A percentile compares a stretch with the other conserved stretches of the same genome.
phyloP scores from a whole-genome alignment of 2,797 vertebrate genomes.

The Lithobates pipiens region DNA sequence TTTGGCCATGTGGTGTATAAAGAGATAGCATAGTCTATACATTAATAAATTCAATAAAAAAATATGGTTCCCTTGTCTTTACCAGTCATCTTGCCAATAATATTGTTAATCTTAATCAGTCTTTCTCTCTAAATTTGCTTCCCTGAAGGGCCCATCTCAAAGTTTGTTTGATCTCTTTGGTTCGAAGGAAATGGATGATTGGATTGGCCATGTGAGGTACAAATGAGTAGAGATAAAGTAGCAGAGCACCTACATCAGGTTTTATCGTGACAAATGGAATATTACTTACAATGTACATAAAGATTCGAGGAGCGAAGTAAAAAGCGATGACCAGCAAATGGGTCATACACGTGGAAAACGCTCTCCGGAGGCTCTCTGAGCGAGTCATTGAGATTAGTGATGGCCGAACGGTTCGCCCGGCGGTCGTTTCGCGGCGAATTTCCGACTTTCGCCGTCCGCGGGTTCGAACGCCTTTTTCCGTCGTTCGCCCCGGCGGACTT shows the following conservation, averaged over 20 bases:
- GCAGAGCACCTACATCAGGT: slow-evolving; percentile 4
- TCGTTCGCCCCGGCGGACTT: no score
- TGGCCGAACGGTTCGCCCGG: no score
- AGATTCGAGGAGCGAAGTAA: slow-evolving; percentile 18
- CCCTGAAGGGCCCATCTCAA: background rate
- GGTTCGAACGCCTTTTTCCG: no score
- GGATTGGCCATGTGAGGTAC: slow-evolving; percentile 34
- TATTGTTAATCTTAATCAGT: no score
- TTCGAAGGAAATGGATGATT: slow-evolving; percentile 30
- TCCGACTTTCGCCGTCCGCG: no score
- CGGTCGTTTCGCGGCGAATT: no score
- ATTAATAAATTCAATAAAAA: no score
- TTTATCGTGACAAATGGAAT: background rate
- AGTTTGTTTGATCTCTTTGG: slow-evolving; percentile 23
- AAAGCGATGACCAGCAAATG: slow-evolving; percentile 24
- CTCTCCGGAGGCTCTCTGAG: slow-evolving; percentile 3
- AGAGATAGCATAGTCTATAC: no score
- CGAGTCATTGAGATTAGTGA: slow-evolving; percentile 15
- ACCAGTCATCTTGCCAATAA: no score
- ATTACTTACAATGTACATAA: background rate
- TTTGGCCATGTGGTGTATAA: no score
- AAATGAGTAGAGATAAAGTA: slow-evolving; percentile 21
- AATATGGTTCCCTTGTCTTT: no score
- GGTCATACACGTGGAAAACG: slow-evolving; percentile 29
- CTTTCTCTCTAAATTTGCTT: background rate